These are phyloP conservation scores for Misgurnus anguillicaudatus DNA, from an alignment of 2,113 vertebrate genomes.

Conservation along the genomic window DNA sequence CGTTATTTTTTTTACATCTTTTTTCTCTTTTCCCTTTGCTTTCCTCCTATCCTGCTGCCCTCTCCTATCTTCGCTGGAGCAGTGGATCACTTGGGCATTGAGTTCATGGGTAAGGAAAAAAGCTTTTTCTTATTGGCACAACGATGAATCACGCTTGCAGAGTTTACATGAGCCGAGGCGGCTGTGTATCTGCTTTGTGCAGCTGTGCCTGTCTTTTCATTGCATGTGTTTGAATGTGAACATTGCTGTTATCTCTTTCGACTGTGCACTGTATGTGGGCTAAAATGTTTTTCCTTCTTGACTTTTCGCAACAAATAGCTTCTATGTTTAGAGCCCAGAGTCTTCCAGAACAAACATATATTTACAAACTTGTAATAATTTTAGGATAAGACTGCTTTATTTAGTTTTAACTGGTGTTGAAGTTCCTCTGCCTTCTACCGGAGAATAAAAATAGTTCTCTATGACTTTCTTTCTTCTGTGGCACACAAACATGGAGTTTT, in stretches of 20 bases:
- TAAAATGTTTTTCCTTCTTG: slow-evolving; percentile 30
- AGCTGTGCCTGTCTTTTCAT: slow-evolving; percentile 15
- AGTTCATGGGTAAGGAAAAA: slow-evolving; percentile 63
- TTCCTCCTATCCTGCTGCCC: slow-evolving; percentile 12
- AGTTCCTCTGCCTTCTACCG: background rate
- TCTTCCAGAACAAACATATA: background rate
- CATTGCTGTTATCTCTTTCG: slow-evolving; percentile 21
- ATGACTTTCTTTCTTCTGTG: background rate
- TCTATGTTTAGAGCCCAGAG: background rate
- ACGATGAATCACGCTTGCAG: slow-evolving; percentile 19
- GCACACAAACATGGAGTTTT: no score
- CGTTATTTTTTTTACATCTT: slow-evolving; percentile 4
- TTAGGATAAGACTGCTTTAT: background rate
- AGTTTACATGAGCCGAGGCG: background rate
- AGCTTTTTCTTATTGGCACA: slow-evolving; percentile 25
- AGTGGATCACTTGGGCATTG: slow-evolving; percentile 63
- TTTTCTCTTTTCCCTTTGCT: slow-evolving; percentile 14
- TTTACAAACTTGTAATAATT: background rate
- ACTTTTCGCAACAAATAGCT: slow-evolving; percentile 17
- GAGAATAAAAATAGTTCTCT: background rate
- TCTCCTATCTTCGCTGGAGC: slow-evolving; percentile 42
- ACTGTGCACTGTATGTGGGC: slow-evolving; percentile 31
- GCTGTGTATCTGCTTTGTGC: slow-evolving; percentile 32
- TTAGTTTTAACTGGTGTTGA: background rate
- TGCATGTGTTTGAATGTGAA: slow-evolving; percentile 36